A percentile compares a stretch with the other conserved stretches of the same genome.
Evolutionary conservation across 2,113 vertebrate genomes (phyloP).

Genomic region (Bufo gargarizans): DNA sequence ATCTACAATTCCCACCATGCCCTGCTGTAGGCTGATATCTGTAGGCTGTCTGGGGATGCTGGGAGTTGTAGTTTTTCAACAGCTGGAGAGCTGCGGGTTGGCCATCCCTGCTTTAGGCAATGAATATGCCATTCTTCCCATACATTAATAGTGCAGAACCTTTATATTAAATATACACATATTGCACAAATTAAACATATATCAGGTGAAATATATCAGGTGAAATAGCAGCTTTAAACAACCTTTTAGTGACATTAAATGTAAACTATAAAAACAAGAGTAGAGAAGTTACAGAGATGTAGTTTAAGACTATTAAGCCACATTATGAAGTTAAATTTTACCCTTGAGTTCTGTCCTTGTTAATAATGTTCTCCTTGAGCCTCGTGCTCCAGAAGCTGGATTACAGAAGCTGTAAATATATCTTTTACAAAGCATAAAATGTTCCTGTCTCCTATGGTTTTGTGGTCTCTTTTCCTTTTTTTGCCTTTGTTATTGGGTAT

Average conservation of each 20-base stretch:
- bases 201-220: no score
- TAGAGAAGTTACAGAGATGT: neutral
- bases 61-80: no score
- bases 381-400: constrained; percentile 7
- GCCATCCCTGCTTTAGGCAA: no score
- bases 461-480: neutral
- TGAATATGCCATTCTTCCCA: no score
- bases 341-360: constrained; percentile 19
- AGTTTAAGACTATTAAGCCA: neutral
- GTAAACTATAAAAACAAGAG: neutral
- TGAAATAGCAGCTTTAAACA: neutral
- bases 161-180: no score
- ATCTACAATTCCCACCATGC: no score
- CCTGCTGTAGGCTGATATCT: no score
- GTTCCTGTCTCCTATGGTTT: constrained; percentile 11
- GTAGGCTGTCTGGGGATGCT: no score
- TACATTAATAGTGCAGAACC: no score
- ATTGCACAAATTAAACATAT: no score
- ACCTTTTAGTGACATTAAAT: neutral
- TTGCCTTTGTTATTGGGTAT: neutral
- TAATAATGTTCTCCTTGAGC: constrained; percentile 35
- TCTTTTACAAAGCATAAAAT: neutral
- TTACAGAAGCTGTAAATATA: constrained; percentile 10
- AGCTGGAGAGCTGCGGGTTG: no score
- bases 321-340: constrained; percentile 31